Evolutionary conservation across 2,113 vertebrate species (phyloP).

Genomic region (Melanostigma gelatinosum): DNA sequence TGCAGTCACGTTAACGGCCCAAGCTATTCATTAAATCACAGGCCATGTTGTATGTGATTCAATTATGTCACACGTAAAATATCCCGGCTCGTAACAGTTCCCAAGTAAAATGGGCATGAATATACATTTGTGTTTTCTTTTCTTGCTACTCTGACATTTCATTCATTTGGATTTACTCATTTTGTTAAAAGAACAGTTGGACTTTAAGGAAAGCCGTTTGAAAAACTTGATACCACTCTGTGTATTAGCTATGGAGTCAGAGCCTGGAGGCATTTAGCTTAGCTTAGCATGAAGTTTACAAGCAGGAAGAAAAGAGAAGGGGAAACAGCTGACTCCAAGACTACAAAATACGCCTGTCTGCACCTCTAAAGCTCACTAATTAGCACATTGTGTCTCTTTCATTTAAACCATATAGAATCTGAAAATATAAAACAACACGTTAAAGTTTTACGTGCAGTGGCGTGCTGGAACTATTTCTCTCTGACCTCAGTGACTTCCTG

Average conservation of each 20-base stretch:
- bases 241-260: not conserved
- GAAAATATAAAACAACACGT: not conserved
- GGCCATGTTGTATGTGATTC: slow-evolving; percentile 19
- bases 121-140: not conserved
- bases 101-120: not conserved
- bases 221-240: not conserved
- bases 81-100: not conserved
- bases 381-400: not conserved
- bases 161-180: not conserved
- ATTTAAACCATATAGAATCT: not conserved
- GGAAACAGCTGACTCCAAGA: not conserved
- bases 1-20: not conserved
- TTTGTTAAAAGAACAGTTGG: not conserved
- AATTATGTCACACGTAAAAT: slow-evolving; percentile 22
- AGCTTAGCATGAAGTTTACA: not conserved
- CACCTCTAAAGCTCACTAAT: not conserved
- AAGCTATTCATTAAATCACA: slow-evolving; percentile 29
- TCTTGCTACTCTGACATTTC: not conserved
- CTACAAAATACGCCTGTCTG: not conserved
- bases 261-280: slow-evolving; percentile 17
- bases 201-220: not conserved
- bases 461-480: not conserved
- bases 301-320: not conserved
- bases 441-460: not conserved
- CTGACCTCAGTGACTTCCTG: slow-evolving; percentile 13